Conservation (phyloP, 2,113 vertebrate genomes). For the Struthio camelus region DNA sequence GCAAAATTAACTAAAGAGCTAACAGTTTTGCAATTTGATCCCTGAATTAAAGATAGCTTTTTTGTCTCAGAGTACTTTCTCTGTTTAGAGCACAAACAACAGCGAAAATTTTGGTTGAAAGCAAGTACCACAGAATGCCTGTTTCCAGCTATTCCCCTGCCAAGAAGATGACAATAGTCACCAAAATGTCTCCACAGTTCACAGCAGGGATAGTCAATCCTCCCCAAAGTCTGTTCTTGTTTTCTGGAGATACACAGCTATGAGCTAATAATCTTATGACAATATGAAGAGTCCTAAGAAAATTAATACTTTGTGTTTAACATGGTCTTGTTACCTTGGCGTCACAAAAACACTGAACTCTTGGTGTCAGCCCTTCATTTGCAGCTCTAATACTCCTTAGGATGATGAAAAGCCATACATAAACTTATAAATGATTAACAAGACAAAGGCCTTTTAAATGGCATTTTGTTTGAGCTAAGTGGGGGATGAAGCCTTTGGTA, state of each 20-base stretch:
- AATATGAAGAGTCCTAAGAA: background rate
- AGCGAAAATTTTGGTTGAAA: background rate
- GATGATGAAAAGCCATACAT: conserved; percentile 52
- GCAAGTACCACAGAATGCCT: background rate
- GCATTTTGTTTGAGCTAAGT: conserved; percentile 67
- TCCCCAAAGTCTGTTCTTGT: background rate
- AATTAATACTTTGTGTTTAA: conserved; percentile 27
- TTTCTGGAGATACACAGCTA: background rate
- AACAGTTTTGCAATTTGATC: background rate
- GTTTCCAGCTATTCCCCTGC: background rate
- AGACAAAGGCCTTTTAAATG: conserved; percentile 68
- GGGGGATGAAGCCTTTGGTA: conserved; percentile 48
- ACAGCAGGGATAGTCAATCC: background rate
- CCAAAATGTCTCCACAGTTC: background rate
- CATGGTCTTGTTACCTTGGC: background rate
- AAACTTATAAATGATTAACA: conserved; percentile 67
- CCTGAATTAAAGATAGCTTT: background rate
- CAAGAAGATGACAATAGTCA: background rate
- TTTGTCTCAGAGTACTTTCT: background rate
- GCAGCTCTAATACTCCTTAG: conserved; percentile 53
- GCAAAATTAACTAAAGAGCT: background rate
- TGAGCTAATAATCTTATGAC: background rate
- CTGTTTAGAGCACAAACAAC: background rate
- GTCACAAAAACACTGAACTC: conserved; percentile 34
- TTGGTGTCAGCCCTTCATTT: conserved; percentile 24